Evolutionary conservation across 2,888 invertebrate genomes (phyloP).

Genomic region (Alloplasta piceator): DNA sequence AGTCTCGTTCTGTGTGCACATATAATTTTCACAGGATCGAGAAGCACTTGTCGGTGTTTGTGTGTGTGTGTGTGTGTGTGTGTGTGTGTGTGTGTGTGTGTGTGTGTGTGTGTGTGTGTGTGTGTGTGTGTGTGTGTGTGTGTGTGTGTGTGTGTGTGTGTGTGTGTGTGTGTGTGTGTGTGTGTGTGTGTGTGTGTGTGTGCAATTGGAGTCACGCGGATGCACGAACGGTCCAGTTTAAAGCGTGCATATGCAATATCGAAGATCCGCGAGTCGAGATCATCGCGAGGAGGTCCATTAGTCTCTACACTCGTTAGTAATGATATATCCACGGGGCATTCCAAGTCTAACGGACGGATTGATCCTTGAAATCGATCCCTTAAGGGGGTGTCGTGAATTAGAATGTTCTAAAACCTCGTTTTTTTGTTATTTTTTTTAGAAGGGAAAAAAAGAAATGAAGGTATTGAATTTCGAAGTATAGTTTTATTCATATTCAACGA

Average conservation of each 20-base stretch:
- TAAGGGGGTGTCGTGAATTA: too few relatives aligned
- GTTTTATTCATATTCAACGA: too few relatives aligned
- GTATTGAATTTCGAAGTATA: too few relatives aligned
- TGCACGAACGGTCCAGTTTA: constrained; percentile 53
- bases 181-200: background rate
- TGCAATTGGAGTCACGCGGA: constrained; percentile 2
- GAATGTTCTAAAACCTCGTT: too few relatives aligned
- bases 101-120: constrained; percentile 9
- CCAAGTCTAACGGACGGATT: too few relatives aligned
- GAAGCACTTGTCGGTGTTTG: background rate
- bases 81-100: constrained; percentile 13
- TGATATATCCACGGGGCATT: background rate
- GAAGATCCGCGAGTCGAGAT: constrained; percentile 68
- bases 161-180: constrained; percentile 26
- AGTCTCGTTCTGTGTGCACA: constrained; percentile 22
- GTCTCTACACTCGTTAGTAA: constrained; percentile 69
- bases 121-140: constrained; percentile 1
- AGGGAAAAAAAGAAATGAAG: too few relatives aligned
- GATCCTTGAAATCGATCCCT: too few relatives aligned
- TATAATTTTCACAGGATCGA: background rate
- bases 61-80: background rate
- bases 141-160: constrained; percentile 5
- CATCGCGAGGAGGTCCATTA: constrained; percentile 66
- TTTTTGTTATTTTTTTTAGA: too few relatives aligned
- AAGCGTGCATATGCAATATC: constrained; percentile 38